phyloP scores from a whole-genome alignment of 2,888 invertebrate species.

The Galeopsomyia nigrocyanea region DNA sequence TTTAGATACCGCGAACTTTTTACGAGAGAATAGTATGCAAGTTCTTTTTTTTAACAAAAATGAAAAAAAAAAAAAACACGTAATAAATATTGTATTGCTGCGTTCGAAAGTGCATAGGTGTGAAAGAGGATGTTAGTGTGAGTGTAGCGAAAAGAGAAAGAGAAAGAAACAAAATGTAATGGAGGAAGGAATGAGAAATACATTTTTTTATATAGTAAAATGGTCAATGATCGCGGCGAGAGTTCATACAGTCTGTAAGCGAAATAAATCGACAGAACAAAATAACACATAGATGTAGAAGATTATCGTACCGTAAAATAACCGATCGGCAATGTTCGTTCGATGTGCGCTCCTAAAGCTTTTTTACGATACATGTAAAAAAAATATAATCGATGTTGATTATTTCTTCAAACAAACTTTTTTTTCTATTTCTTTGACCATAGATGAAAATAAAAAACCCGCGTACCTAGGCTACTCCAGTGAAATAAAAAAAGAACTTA shows the following conservation, averaged over 20 bases:
- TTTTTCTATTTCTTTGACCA: slow-evolving; percentile 36
- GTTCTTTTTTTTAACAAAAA: slow-evolving; percentile 17
- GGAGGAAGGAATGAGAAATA: slow-evolving; percentile 11
- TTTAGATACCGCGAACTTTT: slow-evolving; percentile 45
- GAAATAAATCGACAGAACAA: slow-evolving; percentile 6
- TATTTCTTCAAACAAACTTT: not conserved
- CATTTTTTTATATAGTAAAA: slow-evolving; percentile 35
- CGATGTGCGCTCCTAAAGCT: slow-evolving; percentile 40
- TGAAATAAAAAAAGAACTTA: slow-evolving; percentile 19
- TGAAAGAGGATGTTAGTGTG: slow-evolving; percentile 33
- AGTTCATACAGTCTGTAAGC: slow-evolving; percentile 7
- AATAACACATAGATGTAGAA: not conserved
- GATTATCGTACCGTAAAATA: slow-evolving; percentile 7
- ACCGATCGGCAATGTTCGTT: slow-evolving; percentile 28
- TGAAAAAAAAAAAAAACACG: slow-evolving; percentile 10
- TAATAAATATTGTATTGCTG: slow-evolving; percentile 39
- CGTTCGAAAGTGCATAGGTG: slow-evolving; percentile 37
- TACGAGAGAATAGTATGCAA: slow-evolving; percentile 35
- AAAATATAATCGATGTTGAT: slow-evolving; percentile 42
- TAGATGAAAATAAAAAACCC: slow-evolving; percentile 25
- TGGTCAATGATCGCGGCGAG: slow-evolving; percentile 12
- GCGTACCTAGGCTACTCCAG: slow-evolving; percentile 29
- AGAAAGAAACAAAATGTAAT: not conserved
- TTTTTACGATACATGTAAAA: slow-evolving; percentile 37
- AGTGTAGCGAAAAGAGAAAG: slow-evolving; percentile 16